Percentiles rank a stretch among this genome's conserved stretches.
These are phyloP conservation scores for Mycteria americana DNA, from an alignment of 2,797 vertebrate genomes.

Conservation along the genomic window DNA sequence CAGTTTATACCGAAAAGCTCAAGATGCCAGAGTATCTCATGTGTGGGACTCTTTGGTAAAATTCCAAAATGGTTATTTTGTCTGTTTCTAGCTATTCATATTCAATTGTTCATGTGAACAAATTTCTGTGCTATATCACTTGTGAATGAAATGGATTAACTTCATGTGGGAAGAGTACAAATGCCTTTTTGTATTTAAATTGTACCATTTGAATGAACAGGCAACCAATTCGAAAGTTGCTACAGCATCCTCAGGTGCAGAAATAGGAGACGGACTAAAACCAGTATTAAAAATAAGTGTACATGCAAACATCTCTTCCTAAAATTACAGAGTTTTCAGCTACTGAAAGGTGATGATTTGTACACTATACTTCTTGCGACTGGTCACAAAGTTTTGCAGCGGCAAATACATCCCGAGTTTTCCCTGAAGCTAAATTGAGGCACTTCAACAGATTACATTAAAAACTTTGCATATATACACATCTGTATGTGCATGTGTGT, in stretches of 20 bases:
- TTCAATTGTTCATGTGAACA: accelerated
- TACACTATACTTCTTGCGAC: neutral
- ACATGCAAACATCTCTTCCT: neutral
- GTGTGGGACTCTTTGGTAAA: neutral
- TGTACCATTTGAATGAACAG: neutral
- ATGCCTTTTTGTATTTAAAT: neutral
- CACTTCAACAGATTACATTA: neutral
- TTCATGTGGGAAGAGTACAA: neutral
- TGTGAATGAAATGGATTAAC: neutral
- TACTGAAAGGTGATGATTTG: neutral
- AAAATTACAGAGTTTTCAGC: neutral
- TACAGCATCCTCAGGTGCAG: neutral
- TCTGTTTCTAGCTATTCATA: neutral
- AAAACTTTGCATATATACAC: neutral
- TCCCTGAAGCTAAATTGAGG: neutral
- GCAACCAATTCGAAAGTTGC: neutral
- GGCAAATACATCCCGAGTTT: neutral
- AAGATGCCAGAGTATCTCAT: neutral
- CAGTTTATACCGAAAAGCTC: neutral
- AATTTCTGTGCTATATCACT: neutral
- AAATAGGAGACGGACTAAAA: neutral
- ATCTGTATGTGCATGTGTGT: too few species aligned
- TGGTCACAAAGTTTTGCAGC: neutral
- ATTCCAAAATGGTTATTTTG: neutral
- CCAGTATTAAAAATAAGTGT: neutral